A percentile compares a stretch with the other conserved stretches of the same genome.
Evolutionary conservation across 1,140 invertebrate genomes (phyloP).

Genomic region (Pinna nobilis): DNA sequence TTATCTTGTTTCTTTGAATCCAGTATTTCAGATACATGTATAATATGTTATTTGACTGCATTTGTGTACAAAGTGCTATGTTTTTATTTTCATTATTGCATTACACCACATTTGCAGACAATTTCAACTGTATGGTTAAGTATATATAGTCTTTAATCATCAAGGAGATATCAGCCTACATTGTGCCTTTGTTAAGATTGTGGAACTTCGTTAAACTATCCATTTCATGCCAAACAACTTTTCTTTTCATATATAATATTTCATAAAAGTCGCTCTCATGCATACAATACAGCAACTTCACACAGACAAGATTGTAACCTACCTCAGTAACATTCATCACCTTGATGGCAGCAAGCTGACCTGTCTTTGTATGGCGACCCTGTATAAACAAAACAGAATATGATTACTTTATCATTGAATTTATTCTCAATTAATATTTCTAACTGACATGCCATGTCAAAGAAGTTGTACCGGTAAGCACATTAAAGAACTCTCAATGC

Average conservation of each 20-base stretch:
- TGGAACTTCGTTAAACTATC: too few species aligned
- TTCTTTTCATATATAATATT: too few species aligned
- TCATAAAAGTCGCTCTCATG: too few species aligned
- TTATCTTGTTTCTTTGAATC: too few species aligned
- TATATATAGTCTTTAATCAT: not conserved
- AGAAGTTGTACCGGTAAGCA: too few species aligned
- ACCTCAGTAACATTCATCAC: conserved; percentile 99
- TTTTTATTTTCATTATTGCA: not conserved
- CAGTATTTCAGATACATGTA: too few species aligned
- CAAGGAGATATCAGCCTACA: too few species aligned
- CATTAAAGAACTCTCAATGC: too few species aligned
- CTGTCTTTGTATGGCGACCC: conserved; percentile 99
- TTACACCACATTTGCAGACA: not conserved
- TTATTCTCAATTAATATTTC: too few species aligned
- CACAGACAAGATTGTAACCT: conserved; percentile 52
- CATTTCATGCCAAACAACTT: too few species aligned
- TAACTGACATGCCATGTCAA: too few species aligned
- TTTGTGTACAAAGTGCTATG: not conserved
- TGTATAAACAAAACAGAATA: conserved; percentile 74
- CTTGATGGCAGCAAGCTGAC: conserved; percentile 99
- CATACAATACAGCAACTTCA: not conserved
- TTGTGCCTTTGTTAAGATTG: too few species aligned
- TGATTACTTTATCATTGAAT: not conserved
- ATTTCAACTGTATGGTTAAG: not conserved
- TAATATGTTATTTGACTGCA: not conserved